Base-by-base conservation (phyloP, 1,140 invertebrate species). In the Bombus waltoni region DNA sequence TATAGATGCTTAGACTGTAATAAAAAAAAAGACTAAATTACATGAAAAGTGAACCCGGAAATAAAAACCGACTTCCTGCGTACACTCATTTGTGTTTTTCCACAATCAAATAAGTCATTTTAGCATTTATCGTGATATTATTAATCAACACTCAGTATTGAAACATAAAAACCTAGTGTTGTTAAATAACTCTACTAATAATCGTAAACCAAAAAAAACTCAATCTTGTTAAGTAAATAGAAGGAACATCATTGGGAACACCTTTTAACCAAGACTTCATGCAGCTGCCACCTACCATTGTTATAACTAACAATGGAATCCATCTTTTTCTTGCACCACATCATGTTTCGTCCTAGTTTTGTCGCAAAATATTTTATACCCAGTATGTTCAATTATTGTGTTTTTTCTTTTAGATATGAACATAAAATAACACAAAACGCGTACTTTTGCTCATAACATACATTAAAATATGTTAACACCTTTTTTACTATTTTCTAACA, bases 181-280 rank as follows among this genome's bases (percentile, higher is more conserved):
- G 89, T 93, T 92, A 92, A 92, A 89, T 91, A 94, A 93, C 88
- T 91, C 90, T 93, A 93, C 81, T 88, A 93, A 90, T 92, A 92
- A 91, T 91, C 53, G 70, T 92, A 92, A 53, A 75, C 47, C 44
- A 79, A 79, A 87, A 91, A 91, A 87, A 94, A 94, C 85, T 93
- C 89, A 94, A 93, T 92, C 89, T 93, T 91, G 86, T 91, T 91
- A 88, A 93, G 89, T 88, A 91, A 94, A 91, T 91, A 92, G 83
- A 92, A 93, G 91, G 90, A 94, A 93, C 93, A 94, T 93, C 92
- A 94, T 94, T 93, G 92, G 93, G 93, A 92, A 94, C 90, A 91
- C 86, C 85, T 89, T 90, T 85, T 81, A 91, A 87, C 79, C 88
- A 85, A 89, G 89, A 92, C 89, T 90, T 90, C 72, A 87, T 90